Base-by-base conservation (phyloP, 2,888 invertebrate genomes). In the Caenorhabditis zanzibari region DNA sequence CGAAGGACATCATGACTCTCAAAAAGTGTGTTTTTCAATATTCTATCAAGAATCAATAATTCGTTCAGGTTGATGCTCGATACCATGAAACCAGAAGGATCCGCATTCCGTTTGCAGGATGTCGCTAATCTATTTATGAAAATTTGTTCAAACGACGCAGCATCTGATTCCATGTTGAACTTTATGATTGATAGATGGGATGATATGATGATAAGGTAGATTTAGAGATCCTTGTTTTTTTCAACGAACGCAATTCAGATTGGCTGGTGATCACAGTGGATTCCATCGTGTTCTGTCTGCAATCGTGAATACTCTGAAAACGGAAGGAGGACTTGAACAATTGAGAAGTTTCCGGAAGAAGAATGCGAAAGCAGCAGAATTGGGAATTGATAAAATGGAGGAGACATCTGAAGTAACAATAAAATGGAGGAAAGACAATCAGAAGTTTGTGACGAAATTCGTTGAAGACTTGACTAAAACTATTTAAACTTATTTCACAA, bases 181-280 rank as follows among this genome's bases (percentile, higher is more conserved):
- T 92, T 89, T 75, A 63, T 91, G 64, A 82, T 91, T 38, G 88
- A 88, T 16, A 80, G 90, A 71, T 91, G 91, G 91, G 82, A 86
- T 58, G 66, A 87, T 49, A 87, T 91, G 58, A 86, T 88, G 35
- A 79, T 82, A 9, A 86, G 87, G 91, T 90, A 74, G 38, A 38
- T 38, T 38, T 12, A 6, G 38, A 2, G 10, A 10, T 2, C 10
- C 10, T n/a, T 38, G 38, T 38, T 38, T 38, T 6, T 38, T 6
- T 10, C 10, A 12, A 38, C 6, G 9, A 38, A 38, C 2, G 10
- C 12, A 38, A 41, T 77, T 41, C 56, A 80, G 82, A 68, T 28
- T 82, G 3, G 64, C 54, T 22, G 24, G 28, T 3, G 85, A 85
- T 52, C 85, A 66, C 35, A 80, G 77, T 49, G 71, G 63, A 24